Base-by-base conservation (phyloP, 35 echinoderm and acorn worm genomes). In the Hemicentrotus pulcherrimus region DNA sequence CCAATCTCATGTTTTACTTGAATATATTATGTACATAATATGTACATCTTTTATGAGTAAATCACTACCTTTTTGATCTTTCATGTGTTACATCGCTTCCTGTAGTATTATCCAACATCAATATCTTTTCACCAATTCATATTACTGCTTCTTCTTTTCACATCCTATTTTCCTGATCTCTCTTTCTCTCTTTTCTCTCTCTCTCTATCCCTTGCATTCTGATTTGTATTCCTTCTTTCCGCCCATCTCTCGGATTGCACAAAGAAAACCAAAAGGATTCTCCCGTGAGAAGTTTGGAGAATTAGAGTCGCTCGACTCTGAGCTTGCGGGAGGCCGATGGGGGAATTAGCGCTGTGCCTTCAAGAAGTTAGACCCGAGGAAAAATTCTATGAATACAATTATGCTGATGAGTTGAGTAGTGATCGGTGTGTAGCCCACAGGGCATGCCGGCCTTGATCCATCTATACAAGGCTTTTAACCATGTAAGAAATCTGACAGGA, bases 331-430 rank as follows among this genome's bases (percentile, higher is more conserved):
- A 47, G 91, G 91, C 91, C 48, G 48, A 32, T 46, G 30, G 48
- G 48, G 91, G 65, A 58, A 93, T 93, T 93, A 93, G 91, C 48
- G 48, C 48, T 14, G 48, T 50, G 91, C 91, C 91, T 31, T 78
- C 91, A 31, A 31, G 91, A 46, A 47, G 45, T 58, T 93, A 93
- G 91, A 93, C 91, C 91, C 28, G 47, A 58, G 91, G 46, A 93
- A 22, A 93, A 93, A 93, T 93, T 93, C 91, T 93, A 93, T 93
- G 91, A 93, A 93, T 93, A 93, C 46, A 47, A 93, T 93, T 93
- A 93, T 93, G 91, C 91, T 93, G 46, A 93, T 78, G 65, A 78
- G 65, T n/a, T 28, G 19, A 22, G 65, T 28, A 6, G 65, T 78
- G 65, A 78, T 78, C 65, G 65, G 6, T 78, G 65, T 78, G 19